A percentile compares a stretch with the other conserved stretches of the same genome.
phyloP scores from a whole-genome alignment of 2,113 vertebrate species.

The Archilochus colubris region DNA sequence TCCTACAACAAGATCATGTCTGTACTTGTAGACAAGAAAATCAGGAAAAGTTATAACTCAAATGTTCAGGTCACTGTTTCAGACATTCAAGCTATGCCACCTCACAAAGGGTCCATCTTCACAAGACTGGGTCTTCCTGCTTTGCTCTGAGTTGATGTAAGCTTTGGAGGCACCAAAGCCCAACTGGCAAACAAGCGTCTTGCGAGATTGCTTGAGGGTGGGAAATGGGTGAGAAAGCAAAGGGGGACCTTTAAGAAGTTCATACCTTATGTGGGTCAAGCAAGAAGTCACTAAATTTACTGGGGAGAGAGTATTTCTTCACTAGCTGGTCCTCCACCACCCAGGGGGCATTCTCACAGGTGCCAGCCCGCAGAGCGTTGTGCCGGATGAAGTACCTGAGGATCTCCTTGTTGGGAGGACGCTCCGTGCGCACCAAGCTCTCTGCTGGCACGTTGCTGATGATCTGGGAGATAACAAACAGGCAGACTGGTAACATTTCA shows the following conservation, averaged over 20 bases:
- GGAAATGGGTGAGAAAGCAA: neutral
- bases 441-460: slow-evolving; percentile 93
- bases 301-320: slow-evolving; percentile 93
- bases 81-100: neutral
- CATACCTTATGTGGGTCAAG: slow-evolving; percentile 95
- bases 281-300: slow-evolving; percentile 97
- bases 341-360: slow-evolving; percentile 94
- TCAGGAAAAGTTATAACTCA: neutral
- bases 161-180: neutral
- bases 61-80: neutral
- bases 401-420: slow-evolving; percentile 98
- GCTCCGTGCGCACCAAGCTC: slow-evolving; percentile 90
- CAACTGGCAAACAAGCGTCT: neutral
- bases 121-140: neutral
- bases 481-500: neutral
- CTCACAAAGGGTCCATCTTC: neutral
- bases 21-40: neutral
- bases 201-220: neutral
- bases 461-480: slow-evolving; percentile 75
- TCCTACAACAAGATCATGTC: neutral
- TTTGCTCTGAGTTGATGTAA: neutral
- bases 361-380: slow-evolving; percentile 87
- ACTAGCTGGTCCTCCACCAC: slow-evolving; percentile 95
- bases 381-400: slow-evolving; percentile 97
- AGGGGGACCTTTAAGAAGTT: neutral